These are phyloP conservation scores for Siderastrea radians DNA, from an alignment of 92 coral and sea anemone species.

Conservation along the genomic window DNA sequence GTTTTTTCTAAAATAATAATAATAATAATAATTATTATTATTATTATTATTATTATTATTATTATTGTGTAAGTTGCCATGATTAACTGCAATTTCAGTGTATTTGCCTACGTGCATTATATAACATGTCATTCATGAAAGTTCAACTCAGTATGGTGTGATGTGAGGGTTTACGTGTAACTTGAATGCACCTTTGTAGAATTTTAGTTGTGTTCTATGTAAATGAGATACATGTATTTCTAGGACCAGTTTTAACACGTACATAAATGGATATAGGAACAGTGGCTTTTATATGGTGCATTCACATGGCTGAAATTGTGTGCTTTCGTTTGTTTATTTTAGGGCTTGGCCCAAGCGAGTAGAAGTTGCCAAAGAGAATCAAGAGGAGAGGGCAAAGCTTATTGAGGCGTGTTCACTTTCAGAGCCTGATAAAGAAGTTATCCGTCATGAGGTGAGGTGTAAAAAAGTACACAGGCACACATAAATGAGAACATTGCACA, in stretches of 20 bases:
- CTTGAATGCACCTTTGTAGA: not conserved
- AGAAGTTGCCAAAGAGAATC: conserved; percentile 24
- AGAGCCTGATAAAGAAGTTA: conserved; percentile 7
- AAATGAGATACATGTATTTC: not conserved
- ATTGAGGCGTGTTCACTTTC: conserved; percentile 9
- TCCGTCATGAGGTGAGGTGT: conserved; percentile 8
- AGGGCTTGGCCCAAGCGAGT: conserved; percentile 2
- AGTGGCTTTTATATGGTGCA: not conserved
- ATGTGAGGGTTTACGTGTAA: not conserved
- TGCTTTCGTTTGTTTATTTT: not conserved
- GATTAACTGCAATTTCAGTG: not conserved
- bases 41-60: not conserved
- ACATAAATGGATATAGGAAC: not conserved
- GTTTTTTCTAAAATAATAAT: not conserved
- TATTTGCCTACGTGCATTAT: not conserved
- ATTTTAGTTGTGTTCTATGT: not conserved
- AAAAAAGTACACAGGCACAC: not conserved
- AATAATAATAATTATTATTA: not conserved
- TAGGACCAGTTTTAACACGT: not conserved
- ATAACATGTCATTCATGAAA: not conserved
- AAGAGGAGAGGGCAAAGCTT: conserved; percentile 5
- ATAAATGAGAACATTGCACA: not conserved
- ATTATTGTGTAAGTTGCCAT: not conserved
- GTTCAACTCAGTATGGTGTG: not conserved
- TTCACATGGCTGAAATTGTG: conserved; percentile 15